Evolutionary conservation across 2,113 vertebrate genomes (phyloP).

Genomic region (Heterotis niloticus): DNA sequence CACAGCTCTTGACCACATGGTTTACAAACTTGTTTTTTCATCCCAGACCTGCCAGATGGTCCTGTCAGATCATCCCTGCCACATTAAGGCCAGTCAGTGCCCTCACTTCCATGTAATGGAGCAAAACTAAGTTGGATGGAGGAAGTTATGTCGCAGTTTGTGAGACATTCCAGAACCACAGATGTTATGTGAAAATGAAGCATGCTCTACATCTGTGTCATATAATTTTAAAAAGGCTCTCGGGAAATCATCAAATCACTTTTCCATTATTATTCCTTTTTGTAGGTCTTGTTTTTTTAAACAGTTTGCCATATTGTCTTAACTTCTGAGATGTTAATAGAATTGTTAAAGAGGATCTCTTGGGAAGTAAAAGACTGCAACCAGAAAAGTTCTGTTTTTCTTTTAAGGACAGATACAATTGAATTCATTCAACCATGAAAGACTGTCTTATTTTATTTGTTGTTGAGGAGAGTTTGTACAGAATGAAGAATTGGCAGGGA

Average conservation of each 20-base stretch:
- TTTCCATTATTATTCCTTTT: neutral
- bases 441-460: slow-evolving; percentile 11
- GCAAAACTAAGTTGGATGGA: too few relatives aligned
- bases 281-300: too few relatives aligned
- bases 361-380: neutral
- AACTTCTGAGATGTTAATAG: slow-evolving; percentile 1
- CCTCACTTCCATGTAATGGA: neutral
- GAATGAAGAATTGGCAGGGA: slow-evolving; percentile 19
- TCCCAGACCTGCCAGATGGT: neutral
- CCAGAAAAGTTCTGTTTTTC: neutral
- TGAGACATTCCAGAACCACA: neutral
- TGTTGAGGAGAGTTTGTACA: slow-evolving; percentile 15
- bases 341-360: neutral
- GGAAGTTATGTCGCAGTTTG: neutral
- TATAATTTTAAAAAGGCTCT: neutral
- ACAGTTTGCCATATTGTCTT: neutral
- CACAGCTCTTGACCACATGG: neutral
- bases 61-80: too few relatives aligned
- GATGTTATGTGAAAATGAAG: neutral
- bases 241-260: neutral
- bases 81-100: neutral
- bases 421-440: slow-evolving; percentile 8
- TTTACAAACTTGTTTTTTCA: too few relatives aligned
- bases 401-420: slow-evolving; percentile 15
- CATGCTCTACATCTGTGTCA: neutral